phyloP scores from a whole-genome alignment of 2,888 invertebrate genomes.

The Tortrix viridana region DNA sequence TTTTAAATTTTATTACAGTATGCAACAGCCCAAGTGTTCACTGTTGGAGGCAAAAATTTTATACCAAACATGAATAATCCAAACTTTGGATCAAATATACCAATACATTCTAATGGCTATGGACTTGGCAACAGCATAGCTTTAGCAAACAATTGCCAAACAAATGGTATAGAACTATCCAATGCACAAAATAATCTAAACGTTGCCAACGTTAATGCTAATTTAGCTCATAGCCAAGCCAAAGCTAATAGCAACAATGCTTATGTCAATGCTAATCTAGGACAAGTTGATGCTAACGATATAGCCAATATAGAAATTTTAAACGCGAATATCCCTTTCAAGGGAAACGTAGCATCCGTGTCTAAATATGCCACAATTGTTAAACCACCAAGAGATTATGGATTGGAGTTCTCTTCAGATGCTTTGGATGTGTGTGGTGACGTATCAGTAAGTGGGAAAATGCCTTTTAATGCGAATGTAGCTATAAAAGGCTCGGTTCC shows the following conservation, averaged over 20 bases:
- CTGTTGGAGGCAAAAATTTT: constrained; percentile 40
- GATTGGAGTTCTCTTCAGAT: constrained; percentile 59
- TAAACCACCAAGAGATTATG: constrained; percentile 47
- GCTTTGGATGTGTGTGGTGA: constrained; percentile 62
- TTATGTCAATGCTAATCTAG: background rate
- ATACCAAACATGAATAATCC: constrained; percentile 23
- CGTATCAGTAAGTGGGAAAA: constrained; percentile 58
- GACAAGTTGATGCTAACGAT: background rate
- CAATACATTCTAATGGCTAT: constrained; percentile 4
- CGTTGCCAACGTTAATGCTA: constrained; percentile 41
- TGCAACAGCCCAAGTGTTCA: constrained; percentile 46
- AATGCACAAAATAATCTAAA: background rate
- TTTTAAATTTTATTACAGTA: constrained; percentile 45
- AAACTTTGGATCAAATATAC: constrained; percentile 14
- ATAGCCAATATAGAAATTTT: background rate
- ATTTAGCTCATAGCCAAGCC: constrained; percentile 19
- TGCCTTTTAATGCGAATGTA: constrained; percentile 64
- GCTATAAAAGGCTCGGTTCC: constrained; percentile 60
- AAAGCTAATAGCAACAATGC: constrained; percentile 4
- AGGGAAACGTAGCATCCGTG: background rate
- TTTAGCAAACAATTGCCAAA: constrained; percentile 24
- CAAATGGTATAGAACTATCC: background rate
- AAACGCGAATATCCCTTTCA: background rate
- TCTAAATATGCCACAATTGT: constrained; percentile 25
- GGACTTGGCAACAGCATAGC: background rate